phyloP scores from a whole-genome alignment of 1,140 invertebrate genomes.

The Aphelenchoides fujianensis region DNA sequence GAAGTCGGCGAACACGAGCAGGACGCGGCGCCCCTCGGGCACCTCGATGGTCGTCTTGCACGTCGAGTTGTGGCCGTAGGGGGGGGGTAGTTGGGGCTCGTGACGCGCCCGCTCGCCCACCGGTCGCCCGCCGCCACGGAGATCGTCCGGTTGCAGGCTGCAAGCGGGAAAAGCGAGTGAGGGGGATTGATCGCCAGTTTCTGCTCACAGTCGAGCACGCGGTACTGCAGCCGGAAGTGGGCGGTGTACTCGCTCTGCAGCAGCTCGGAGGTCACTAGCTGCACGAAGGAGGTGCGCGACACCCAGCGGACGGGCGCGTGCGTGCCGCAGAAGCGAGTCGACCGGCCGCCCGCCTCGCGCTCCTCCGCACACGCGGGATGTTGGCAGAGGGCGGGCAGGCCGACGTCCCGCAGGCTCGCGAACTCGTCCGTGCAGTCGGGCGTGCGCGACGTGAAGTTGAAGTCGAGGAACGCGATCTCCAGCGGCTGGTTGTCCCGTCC shows the following conservation, averaged over 20 bases:
- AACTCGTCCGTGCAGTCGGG: conserved; percentile 53
- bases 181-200: not conserved
- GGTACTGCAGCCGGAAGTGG: conserved; percentile 39
- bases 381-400: conserved; percentile 46
- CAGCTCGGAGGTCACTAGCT: conserved; percentile 51
- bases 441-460: conserved; percentile 48
- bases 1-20: conserved; percentile 57
- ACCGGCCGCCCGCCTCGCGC: conserved; percentile 18
- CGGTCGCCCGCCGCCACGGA: conserved; percentile 34
- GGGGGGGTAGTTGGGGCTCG: conserved; percentile 51
- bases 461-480: conserved; percentile 51
- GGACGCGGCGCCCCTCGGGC: conserved; percentile 31
- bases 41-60: conserved; percentile 42
- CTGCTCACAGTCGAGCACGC: conserved; percentile 40
- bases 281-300: conserved; percentile 37
- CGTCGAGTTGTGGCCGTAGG: conserved; percentile 45
- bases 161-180: conserved; percentile 19
- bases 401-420: conserved; percentile 58
- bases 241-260: conserved; percentile 44
- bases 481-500: conserved; percentile 35
- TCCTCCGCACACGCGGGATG: conserved; percentile 53
- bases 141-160: conserved; percentile 56
- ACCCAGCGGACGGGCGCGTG: conserved; percentile 32
- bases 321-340: conserved; percentile 37
- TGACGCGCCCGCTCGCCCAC: conserved; percentile 50